phyloP scores from a whole-genome alignment of 1,140 invertebrate species.

The Euschistus heros region DNA sequence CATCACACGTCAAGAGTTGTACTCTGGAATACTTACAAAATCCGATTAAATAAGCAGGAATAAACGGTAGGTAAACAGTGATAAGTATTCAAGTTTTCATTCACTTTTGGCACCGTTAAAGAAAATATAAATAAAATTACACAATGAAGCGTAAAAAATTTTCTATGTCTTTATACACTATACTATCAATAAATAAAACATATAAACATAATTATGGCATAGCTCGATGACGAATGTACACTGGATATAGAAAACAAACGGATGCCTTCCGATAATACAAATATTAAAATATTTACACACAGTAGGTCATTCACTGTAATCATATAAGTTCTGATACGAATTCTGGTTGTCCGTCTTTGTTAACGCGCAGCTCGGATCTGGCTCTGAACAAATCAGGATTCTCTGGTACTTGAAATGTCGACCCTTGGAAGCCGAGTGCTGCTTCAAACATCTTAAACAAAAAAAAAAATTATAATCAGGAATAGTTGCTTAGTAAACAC shows the following conservation, averaged over 20 bases:
- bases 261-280: neutral
- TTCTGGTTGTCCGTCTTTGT: constrained; percentile 54
- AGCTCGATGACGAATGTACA: neutral
- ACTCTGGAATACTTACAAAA: too few relatives aligned
- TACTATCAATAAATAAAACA: too few relatives aligned
- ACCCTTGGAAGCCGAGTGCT: constrained; percentile 54
- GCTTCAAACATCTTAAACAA: constrained; percentile 50
- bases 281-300: constrained; percentile 2
- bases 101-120: neutral
- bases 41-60: too few relatives aligned
- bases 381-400: constrained; percentile 32
- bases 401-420: constrained; percentile 52
- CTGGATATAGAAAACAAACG: neutral
- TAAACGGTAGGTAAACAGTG: too few relatives aligned
- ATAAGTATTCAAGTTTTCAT: too few relatives aligned
- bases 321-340: constrained; percentile 56
- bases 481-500: neutral
- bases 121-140: neutral
- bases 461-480: neutral
- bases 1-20: too few relatives aligned
- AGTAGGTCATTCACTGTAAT: neutral
- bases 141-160: neutral
- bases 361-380: constrained; percentile 35
- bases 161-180: neutral
- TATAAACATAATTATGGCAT: too few relatives aligned